These are phyloP conservation scores for Cladopsammia gracilis DNA, from an alignment of 64 coral and sea anemone species.

Conservation along the genomic window DNA sequence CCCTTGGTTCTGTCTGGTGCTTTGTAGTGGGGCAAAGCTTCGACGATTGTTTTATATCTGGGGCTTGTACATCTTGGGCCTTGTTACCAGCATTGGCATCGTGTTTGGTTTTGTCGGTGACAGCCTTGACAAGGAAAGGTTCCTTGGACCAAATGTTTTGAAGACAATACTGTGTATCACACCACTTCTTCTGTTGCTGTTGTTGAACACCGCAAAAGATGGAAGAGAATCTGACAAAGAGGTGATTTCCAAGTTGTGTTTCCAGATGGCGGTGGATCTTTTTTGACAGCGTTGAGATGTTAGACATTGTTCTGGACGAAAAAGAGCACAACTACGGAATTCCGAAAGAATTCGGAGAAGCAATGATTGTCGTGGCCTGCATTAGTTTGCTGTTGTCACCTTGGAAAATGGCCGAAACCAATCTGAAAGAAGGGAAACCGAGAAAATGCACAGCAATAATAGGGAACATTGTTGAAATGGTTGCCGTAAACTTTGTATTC, in stretches of 20 bases:
- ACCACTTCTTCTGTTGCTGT: conserved; percentile 10
- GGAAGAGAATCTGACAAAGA: background rate
- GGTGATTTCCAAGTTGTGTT: background rate
- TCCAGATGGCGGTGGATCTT: background rate
- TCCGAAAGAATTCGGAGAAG: conserved; percentile 10
- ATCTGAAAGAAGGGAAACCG: background rate
- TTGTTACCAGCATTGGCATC: background rate
- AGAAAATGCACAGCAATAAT: background rate
- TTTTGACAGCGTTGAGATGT: conserved; percentile 23
- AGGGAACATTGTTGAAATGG: background rate
- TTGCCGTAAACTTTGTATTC: background rate
- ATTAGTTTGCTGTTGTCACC: background rate
- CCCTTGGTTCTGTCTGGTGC: background rate
- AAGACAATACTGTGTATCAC: conserved; percentile 9
- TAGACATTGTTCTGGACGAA: conserved; percentile 21
- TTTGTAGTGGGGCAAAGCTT: background rate
- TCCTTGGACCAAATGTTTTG: conserved; percentile 33
- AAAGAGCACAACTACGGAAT: conserved; percentile 33
- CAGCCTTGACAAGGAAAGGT: background rate
- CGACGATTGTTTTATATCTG: background rate
- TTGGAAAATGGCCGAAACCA: background rate
- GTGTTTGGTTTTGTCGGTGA: background rate
- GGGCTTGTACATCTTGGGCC: background rate
- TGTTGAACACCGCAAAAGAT: background rate
- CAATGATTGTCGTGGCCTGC: background rate